These are phyloP conservation scores for Meloe dianella DNA, from an alignment of 2,888 invertebrate genomes.

Conservation along the genomic window DNA sequence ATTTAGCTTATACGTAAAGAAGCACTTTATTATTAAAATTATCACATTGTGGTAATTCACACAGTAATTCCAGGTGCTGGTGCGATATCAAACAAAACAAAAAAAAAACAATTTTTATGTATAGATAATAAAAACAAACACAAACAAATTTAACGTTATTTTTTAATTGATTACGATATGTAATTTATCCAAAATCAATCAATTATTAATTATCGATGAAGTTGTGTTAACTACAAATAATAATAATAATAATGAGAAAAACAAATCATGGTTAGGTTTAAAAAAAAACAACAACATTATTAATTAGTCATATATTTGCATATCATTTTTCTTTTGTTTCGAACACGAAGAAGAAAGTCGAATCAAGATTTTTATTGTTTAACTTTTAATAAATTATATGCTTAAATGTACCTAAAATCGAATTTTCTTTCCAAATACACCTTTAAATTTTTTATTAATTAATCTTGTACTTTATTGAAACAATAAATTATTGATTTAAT, in stretches of 20 bases:
- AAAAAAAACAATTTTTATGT: not conserved
- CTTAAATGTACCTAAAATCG: conserved; percentile 1
- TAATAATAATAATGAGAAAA: not conserved
- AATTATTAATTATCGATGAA: not conserved
- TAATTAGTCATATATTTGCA: conserved; percentile 4
- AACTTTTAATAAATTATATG: conserved; percentile 3
- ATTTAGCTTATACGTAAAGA: conserved; percentile 23
- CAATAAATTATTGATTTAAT: conserved; percentile 6
- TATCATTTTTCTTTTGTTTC: conserved; percentile 18
- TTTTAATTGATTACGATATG: not conserved
- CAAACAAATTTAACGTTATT: not conserved
- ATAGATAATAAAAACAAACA: not conserved
- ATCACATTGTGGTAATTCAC: conserved; percentile 20
- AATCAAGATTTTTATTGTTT: conserved; percentile 8
- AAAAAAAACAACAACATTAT: too few relatives aligned
- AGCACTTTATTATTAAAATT: conserved; percentile 14
- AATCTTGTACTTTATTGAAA: not conserved
- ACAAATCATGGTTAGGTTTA: not conserved
- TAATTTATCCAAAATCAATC: not conserved
- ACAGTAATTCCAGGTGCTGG: conserved; percentile 14
- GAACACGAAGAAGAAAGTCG: not conserved
- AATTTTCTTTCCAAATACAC: conserved; percentile 1
- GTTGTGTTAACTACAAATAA: too few relatives aligned
- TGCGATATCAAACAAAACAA: conserved; percentile 5
- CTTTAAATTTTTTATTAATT: not conserved